phyloP scores from a whole-genome alignment of 2,797 vertebrate species.

The Acipenser ruthenus region DNA sequence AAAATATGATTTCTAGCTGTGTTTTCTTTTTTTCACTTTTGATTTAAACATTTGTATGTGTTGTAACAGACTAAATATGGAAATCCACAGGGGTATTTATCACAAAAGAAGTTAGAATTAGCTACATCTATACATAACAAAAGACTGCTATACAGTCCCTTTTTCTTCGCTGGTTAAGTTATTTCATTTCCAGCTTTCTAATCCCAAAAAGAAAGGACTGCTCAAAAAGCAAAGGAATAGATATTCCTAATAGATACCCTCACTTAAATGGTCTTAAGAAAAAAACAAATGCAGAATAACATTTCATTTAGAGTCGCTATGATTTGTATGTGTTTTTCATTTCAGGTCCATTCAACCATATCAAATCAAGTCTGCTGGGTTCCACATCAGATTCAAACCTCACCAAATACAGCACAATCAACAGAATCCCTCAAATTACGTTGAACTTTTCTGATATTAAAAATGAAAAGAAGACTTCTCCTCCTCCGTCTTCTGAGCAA shows the following conservation, averaged over 20 bases:
- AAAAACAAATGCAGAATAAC: not conserved
- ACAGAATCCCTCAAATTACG: conserved; percentile 94
- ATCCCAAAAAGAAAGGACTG: no score
- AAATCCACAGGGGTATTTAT: no score
- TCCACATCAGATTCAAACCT: conserved; percentile 97
- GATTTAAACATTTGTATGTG: no score
- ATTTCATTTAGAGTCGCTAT: not conserved
- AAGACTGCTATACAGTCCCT: no score
- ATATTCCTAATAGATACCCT: not conserved
- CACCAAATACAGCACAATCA: conserved; percentile 98
- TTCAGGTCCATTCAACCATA: conserved; percentile 88
- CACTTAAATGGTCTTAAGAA: not conserved
- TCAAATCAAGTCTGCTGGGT: conserved; percentile 92
- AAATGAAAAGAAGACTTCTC: conserved; percentile 87
- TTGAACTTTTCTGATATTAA: conserved; percentile 90
- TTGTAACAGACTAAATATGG: no score
- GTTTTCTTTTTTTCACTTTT: no score
- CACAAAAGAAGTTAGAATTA: no score
- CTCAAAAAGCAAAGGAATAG: not conserved
- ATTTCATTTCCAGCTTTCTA: no score
- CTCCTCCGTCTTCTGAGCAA: conserved; percentile 88
- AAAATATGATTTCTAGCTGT: no score
- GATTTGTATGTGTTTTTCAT: conserved; percentile 10
- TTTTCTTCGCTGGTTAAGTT: no score
- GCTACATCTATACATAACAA: no score